A percentile compares a stretch with the other conserved stretches of the same genome.
These are phyloP conservation scores for Mesorhabditis spiculigera DNA, from an alignment of 2,888 invertebrate genomes.

Conservation along the genomic window DNA sequence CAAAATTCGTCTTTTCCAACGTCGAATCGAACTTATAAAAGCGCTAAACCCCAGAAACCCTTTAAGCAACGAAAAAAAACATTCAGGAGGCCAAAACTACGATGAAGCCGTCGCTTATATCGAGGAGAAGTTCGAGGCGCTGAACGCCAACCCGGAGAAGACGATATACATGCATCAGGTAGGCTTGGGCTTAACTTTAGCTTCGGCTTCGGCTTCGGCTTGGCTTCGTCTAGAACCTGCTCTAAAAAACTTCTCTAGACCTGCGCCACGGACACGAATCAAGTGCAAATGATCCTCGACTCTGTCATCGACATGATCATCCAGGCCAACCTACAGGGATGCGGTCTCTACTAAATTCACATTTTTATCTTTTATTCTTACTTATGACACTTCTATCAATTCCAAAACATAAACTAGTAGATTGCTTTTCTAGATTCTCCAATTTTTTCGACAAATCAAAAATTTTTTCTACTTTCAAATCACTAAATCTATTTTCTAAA, in stretches of 20 bases:
- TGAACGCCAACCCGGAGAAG: constrained; percentile 99
- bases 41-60: too few relatives aligned
- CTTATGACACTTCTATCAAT: too few relatives aligned
- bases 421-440: too few relatives aligned
- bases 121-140: constrained; percentile 98
- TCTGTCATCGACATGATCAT: constrained; percentile 58
- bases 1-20: too few relatives aligned
- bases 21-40: too few relatives aligned
- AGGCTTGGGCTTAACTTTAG: not conserved
- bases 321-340: constrained; percentile 57
- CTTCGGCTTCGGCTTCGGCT: not conserved
- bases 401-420: too few relatives aligned
- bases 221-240: constrained; percentile 7
- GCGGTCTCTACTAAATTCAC: constrained; percentile 52
- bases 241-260: constrained; percentile 14
- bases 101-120: constrained; percentile 98
- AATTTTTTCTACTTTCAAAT: not conserved
- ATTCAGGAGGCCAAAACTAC: constrained; percentile 83
- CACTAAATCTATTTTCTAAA: not conserved
- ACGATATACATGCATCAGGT: constrained; percentile 76
- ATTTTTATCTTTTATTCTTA: not conserved
- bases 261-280: constrained; percentile 47
- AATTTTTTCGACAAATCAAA: too few relatives aligned
- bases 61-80: not conserved
- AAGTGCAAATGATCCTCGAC: constrained; percentile 55